Conservation (phyloP, 2,113 vertebrate genomes). For the cattle (Bos taurus) region ARS-UCD2.0 NC_037342.1:67238501-67239000, state of each 20-base stretch:
- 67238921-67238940: background rate
- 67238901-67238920: background rate
- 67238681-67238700: background rate
- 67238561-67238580: background rate
- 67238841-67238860: background rate
- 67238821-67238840: background rate
- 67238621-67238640: background rate
- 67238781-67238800: background rate
- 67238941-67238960: background rate
- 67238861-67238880: background rate
- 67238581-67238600: background rate
- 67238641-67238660: background rate
- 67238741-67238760: background rate
- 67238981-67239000: background rate
- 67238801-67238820: background rate
- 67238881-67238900: background rate
- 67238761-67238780: background rate
- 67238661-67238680: background rate
- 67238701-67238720: background rate
- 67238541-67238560: background rate
- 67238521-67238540: accelerated
- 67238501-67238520: accelerated
- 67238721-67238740: background rate
- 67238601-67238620: background rate
- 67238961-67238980: background rate